phyloP scores from a whole-genome alignment of 2,113 vertebrate species.

The Percopsis transmontana region DNA sequence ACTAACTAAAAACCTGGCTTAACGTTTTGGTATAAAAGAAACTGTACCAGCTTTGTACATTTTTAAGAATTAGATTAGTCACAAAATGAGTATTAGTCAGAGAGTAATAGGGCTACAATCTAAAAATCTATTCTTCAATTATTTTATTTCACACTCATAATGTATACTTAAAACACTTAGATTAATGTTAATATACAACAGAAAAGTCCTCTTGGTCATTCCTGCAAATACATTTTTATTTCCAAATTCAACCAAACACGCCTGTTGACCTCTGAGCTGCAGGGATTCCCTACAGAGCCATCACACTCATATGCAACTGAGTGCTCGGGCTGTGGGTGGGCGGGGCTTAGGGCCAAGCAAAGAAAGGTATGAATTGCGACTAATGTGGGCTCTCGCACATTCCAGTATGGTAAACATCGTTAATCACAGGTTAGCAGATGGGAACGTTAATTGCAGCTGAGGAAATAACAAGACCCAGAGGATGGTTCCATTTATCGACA shows the following conservation, averaged over 20 bases:
- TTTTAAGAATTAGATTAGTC: too few relatives aligned
- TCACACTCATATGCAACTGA: slow-evolving; percentile 6
- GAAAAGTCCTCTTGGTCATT: too few relatives aligned
- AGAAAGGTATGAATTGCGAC: slow-evolving; percentile 31
- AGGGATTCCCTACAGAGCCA: neutral
- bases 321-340: slow-evolving; percentile 11
- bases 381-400: slow-evolving; percentile 57
- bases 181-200: too few relatives aligned
- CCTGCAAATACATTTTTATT: neutral
- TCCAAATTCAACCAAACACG: neutral
- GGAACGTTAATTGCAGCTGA: slow-evolving; percentile 90
- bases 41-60: too few relatives aligned
- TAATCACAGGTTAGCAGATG: slow-evolving; percentile 96
- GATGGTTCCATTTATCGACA: slow-evolving; percentile 89
- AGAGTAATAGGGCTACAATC: too few relatives aligned
- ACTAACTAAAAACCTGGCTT: too few relatives aligned
- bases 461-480: slow-evolving; percentile 87
- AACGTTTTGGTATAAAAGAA: too few relatives aligned
- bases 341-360: slow-evolving; percentile 2
- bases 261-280: neutral
- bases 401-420: slow-evolving; percentile 86
- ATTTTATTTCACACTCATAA: too few relatives aligned
- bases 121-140: too few relatives aligned
- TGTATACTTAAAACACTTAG: too few relatives aligned
- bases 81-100: too few relatives aligned